Base-by-base conservation (phyloP, 2,888 invertebrate genomes). In the Drosophila tripunctata region DNA sequence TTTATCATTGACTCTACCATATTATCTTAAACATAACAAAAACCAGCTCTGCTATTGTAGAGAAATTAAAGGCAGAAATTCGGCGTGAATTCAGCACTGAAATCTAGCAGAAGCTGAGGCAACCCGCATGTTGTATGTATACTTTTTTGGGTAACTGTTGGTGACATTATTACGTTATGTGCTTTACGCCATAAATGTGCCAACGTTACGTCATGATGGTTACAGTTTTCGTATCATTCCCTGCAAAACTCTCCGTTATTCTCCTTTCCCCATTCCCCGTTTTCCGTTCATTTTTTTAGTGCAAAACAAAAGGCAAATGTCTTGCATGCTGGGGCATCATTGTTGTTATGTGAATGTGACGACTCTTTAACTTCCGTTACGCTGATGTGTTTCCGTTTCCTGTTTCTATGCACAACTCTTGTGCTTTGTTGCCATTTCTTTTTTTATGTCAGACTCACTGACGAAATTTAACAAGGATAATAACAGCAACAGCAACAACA, bases 381-480 rank as follows among this genome's bases (percentile, higher is more conserved):
- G 88, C 89, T 90, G 89, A 90, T 89, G 88, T 90, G 85, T 89
- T 90, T 90, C 90, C 89, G 89, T 79, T 90, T 90, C 89, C 90
- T 87, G 83, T 72, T 79, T 77, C 27, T 76, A 86, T 87, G 71
- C 83, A 76, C 62, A 83, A 76, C 87, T 79, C 76, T 69, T 80
- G 72, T 66, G 55, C 54, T 58, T 54, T 55, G 60, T 66, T 57
- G 60, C n/a, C 51, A 17, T 55, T 52, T 55, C 52, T 64, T 70
- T 65, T 58, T 60, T 35, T 50, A 38, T 57, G 52, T 27, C 31
- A n/a, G 6, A 12, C 2, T 24, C 50, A n/a, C 17, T 60, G 41
- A 57, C 47, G 48, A 52, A 63, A 60, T 73, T 75, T 79, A 68
- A 82, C 82, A 82, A 76, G 79, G 81, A 84, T 85, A 78, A 87